A percentile compares a stretch with the other conserved stretches of the same genome.
Evolutionary conservation across 2,888 invertebrate genomes (phyloP).

Genomic region (Heteromyza rotundicornis): DNA sequence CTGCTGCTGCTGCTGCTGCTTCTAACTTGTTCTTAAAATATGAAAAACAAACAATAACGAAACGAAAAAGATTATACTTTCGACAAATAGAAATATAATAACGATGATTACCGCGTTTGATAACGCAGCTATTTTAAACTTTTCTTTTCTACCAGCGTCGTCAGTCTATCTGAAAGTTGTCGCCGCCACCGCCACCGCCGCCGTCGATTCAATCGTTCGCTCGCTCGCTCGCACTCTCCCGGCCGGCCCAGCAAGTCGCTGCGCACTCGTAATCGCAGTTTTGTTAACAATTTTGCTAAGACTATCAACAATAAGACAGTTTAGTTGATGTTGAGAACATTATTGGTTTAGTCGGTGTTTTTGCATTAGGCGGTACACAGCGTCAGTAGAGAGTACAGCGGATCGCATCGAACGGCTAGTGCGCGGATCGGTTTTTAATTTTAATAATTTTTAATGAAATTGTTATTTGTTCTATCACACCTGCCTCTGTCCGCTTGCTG

Average conservation of each 20-base stretch:
- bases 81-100: background rate
- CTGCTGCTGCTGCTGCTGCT: background rate
- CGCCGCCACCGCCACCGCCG: background rate
- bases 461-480: too few relatives aligned
- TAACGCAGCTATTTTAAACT: background rate
- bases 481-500: too few relatives aligned
- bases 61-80: background rate
- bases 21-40: background rate
- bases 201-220: background rate
- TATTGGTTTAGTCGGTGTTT: slow-evolving; percentile 58
- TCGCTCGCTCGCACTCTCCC: background rate
- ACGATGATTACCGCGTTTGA: background rate
- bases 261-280: slow-evolving; percentile 6
- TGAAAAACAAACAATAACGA: too few relatives aligned
- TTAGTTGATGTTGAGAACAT: slow-evolving; percentile 58
- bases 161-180: background rate
- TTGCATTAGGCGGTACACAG: slow-evolving; percentile 47
- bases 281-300: slow-evolving; percentile 55
- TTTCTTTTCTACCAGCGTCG: background rate
- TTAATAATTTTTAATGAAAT: too few relatives aligned
- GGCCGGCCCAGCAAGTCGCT: background rate
- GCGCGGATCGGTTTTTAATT: too few relatives aligned
- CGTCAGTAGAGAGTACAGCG: too few relatives aligned
- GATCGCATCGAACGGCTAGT: too few relatives aligned
- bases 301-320: slow-evolving; percentile 49